Evolutionary conservation across 2,113 vertebrate species (phyloP).

Genomic region (Ailuropoda melanoleuca): DNA sequence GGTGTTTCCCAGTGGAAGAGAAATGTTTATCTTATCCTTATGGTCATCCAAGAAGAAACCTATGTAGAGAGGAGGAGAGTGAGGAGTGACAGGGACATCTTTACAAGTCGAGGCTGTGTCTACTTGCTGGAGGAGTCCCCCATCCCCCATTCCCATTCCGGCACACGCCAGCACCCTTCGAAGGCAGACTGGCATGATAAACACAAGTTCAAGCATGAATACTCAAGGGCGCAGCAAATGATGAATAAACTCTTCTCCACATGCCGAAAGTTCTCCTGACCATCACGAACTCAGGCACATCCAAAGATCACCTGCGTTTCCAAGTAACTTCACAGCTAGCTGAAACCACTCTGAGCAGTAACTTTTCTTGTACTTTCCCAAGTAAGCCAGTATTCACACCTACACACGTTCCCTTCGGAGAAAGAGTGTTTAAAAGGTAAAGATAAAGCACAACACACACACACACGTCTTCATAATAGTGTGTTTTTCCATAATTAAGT

Average conservation of each 20-base stretch:
- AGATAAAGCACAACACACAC: neutral
- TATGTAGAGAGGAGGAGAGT: neutral
- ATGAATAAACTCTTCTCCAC: neutral
- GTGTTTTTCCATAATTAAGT: neutral
- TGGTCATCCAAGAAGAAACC: neutral
- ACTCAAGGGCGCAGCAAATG: neutral
- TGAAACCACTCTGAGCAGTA: neutral
- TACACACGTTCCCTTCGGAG: neutral
- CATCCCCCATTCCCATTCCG: neutral
- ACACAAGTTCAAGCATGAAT: neutral
- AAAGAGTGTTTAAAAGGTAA: neutral
- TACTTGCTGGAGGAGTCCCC: too few species aligned
- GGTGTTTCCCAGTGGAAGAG: neutral
- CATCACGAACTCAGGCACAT: accelerated
- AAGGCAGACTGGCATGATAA: neutral
- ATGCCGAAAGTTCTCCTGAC: neutral
- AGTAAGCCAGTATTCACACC: neutral
- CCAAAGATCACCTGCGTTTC: neutral
- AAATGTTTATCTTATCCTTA: neutral
- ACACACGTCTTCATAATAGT: neutral
- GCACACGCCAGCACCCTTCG: neutral
- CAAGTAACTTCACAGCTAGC: neutral
- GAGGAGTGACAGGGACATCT: neutral
- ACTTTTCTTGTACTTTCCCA: neutral
- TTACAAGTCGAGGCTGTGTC: neutral